These are phyloP conservation scores for Paratrypauchen microcephalus DNA, from an alignment of 2,797 vertebrate species.

Conservation along the genomic window DNA sequence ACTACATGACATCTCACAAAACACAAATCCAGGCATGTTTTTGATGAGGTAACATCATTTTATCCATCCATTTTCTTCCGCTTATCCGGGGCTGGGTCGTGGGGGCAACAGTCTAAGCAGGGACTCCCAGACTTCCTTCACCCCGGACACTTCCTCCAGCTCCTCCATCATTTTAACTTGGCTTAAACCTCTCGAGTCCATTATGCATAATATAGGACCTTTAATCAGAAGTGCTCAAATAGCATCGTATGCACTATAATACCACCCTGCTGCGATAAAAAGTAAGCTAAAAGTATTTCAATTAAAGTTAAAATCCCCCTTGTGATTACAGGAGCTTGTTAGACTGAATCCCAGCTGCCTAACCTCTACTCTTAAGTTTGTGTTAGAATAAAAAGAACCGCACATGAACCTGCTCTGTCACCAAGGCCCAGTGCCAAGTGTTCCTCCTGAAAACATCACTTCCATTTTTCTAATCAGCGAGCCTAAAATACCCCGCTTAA, in stretches of 20 bases:
- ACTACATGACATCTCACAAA: no score
- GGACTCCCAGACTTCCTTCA: no score
- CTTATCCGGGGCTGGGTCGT: no score
- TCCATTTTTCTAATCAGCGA: slow-evolving; percentile 57
- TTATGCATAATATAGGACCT: no score
- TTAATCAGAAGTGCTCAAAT: not conserved
- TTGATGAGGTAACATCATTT: no score
- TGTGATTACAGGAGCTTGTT: slow-evolving; percentile 30
- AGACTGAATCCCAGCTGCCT: slow-evolving; percentile 40
- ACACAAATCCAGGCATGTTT: no score
- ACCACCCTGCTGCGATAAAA: not conserved
- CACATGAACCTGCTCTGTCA: slow-evolving; percentile 41
- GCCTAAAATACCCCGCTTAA: slow-evolving; percentile 61
- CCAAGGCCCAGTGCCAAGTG: slow-evolving; percentile 44
- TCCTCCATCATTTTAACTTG: no score
- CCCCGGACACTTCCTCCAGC: no score
- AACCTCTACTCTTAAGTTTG: slow-evolving; percentile 40
- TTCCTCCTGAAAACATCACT: slow-evolving; percentile 41
- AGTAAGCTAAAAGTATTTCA: not conserved
- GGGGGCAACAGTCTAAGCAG: no score
- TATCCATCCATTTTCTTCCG: no score
- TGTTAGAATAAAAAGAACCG: slow-evolving; percentile 23
- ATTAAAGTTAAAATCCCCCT: slow-evolving; percentile 24
- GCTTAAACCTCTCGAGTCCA: no score
- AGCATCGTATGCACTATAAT: not conserved